Evolutionary conservation across 1,140 invertebrate species (phyloP).

Genomic region (Drosophila lacertosa): DNA sequence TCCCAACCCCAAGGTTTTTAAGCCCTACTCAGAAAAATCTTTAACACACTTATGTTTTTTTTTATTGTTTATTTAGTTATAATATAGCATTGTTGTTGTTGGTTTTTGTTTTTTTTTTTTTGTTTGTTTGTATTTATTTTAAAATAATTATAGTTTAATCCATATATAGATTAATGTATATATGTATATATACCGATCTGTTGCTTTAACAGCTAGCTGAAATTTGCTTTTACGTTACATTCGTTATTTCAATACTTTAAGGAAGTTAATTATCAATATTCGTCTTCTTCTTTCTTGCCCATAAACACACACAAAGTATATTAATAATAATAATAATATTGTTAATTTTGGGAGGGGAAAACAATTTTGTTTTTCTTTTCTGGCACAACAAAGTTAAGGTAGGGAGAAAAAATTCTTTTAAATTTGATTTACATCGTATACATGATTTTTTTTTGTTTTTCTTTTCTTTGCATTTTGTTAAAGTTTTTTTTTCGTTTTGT

Average conservation of each 20-base stretch:
- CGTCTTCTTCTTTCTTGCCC: constrained; percentile 7
- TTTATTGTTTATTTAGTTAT: constrained; percentile 55
- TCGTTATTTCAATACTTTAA: constrained; percentile 55
- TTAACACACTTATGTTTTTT: constrained; percentile 34
- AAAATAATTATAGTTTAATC: constrained; percentile 60
- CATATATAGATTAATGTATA: constrained; percentile 35
- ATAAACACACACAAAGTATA: background rate
- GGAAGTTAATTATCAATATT: constrained; percentile 47
- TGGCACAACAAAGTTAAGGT: constrained; percentile 17
- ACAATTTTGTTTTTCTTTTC: constrained; percentile 1
- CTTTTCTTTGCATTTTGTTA: constrained; percentile 21
- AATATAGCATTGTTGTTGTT: constrained; percentile 54
- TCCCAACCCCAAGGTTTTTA: too few species aligned
- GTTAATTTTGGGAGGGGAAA: background rate
- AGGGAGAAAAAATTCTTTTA: constrained; percentile 25
- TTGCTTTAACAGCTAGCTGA: constrained; percentile 35
- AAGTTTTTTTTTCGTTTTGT: constrained; percentile 23
- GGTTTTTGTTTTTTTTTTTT: constrained; percentile 32
- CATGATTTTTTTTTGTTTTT: constrained; percentile 36
- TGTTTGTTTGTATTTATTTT: constrained; percentile 54
- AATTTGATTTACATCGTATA: constrained; percentile 70
- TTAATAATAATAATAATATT: too few species aligned
- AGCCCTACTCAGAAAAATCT: background rate
- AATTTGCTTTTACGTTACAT: constrained; percentile 17
- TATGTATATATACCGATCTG: constrained; percentile 37